Conservation (phyloP, 2,888 invertebrate species). For the Sicus ferrugineus region DNA sequence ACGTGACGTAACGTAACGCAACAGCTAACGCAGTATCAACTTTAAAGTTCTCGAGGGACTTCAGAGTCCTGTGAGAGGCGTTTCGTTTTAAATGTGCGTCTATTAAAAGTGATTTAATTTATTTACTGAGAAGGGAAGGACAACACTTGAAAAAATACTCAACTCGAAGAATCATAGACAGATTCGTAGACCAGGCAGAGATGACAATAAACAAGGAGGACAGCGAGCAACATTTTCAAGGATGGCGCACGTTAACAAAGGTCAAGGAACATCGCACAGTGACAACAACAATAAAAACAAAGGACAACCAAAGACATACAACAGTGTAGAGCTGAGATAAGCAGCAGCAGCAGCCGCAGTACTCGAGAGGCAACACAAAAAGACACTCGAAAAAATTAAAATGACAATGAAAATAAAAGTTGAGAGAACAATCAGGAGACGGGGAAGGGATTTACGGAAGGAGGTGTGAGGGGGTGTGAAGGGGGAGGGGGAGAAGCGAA, state of each 20-base stretch:
- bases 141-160: neutral
- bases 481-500: neutral
- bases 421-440: neutral
- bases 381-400: neutral
- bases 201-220: neutral
- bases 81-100: neutral
- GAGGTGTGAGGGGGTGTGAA: neutral
- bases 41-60: too few species aligned
- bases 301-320: slow-evolving; percentile 26
- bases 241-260: slow-evolving; percentile 40
- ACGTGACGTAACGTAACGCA: too few species aligned
- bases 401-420: slow-evolving; percentile 4
- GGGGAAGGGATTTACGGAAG: neutral
- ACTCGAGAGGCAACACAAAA: neutral
- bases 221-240: slow-evolving; percentile 9
- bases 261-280: slow-evolving; percentile 42
- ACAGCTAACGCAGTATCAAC: too few species aligned
- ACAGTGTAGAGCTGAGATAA: slow-evolving; percentile 14
- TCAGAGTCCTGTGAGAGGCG: too few species aligned
- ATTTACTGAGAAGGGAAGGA: neutral
- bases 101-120: slow-evolving; percentile 17
- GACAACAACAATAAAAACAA: slow-evolving; percentile 33
- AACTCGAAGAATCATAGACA: neutral
- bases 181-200: neutral
- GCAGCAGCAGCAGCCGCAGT: neutral